These are phyloP conservation scores for Nothocercus nigrocapillus DNA, from an alignment of 2,113 vertebrate genomes.

Conservation along the genomic window DNA sequence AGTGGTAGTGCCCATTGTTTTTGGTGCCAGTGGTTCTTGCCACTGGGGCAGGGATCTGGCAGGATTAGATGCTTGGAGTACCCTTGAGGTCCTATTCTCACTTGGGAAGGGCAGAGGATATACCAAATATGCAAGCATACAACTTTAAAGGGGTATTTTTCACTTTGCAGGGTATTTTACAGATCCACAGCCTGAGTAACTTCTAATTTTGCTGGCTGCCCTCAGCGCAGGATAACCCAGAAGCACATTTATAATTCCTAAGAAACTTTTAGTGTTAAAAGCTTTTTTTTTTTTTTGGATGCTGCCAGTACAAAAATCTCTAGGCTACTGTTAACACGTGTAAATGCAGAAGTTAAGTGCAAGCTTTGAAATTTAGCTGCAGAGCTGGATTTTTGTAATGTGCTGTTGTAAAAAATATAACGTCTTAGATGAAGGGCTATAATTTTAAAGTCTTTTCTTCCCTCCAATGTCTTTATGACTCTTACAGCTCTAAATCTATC, in stretches of 20 bases:
- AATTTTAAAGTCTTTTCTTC: neutral
- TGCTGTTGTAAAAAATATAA: neutral
- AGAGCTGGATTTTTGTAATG: neutral
- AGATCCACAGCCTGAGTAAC: neutral
- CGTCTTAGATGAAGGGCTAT: neutral
- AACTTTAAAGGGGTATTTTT: neutral
- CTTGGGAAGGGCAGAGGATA: neutral
- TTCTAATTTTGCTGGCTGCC: neutral
- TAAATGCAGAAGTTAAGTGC: neutral
- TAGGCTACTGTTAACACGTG: neutral
- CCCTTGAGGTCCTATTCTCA: neutral
- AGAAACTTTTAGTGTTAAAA: neutral
- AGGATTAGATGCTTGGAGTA: neutral
- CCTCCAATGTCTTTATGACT: neutral
- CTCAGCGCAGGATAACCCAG: neutral
- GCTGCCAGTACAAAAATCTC: neutral
- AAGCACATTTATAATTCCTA: neutral
- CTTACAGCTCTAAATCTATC: slow-evolving; percentile 24
- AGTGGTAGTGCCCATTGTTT: accelerated
- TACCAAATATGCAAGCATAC: accelerated
- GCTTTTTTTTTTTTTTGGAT: too few relatives aligned
- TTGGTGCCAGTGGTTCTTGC: neutral
- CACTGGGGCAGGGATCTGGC: neutral
- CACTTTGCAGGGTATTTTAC: neutral
- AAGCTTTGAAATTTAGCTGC: neutral